These are phyloP conservation scores for Sylvilagus floridanus DNA, from an alignment of 2,797 vertebrate genomes.

Conservation along the genomic window DNA sequence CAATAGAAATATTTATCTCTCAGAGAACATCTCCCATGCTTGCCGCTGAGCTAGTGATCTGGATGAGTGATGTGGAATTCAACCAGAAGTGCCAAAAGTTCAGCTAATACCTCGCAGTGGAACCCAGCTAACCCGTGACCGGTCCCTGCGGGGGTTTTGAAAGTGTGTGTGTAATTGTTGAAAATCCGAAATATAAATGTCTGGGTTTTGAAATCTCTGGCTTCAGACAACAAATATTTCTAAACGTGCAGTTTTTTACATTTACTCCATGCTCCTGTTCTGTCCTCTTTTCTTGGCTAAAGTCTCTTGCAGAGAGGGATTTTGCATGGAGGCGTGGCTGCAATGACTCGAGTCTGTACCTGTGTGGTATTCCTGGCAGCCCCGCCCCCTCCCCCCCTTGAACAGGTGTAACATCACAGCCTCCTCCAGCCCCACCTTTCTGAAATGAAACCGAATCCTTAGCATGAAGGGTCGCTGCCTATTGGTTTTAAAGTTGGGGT, in stretches of 20 bases:
- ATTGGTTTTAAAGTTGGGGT: neutral
- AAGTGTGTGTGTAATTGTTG: neutral
- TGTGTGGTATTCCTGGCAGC: neutral
- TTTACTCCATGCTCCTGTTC: neutral
- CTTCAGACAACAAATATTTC: neutral
- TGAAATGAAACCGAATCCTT: too few species aligned
- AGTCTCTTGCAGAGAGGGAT: neutral
- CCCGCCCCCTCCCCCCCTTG: neutral
- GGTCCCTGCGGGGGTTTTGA: slow-evolving; percentile 62
- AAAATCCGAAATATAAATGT: slow-evolving; percentile 34
- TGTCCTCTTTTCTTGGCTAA: neutral
- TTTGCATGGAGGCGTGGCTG: neutral
- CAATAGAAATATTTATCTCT: slow-evolving; percentile 61
- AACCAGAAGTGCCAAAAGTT: neutral
- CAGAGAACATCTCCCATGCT: neutral
- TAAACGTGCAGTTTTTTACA: neutral
- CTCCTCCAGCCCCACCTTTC: neutral
- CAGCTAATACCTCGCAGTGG: neutral
- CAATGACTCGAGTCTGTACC: neutral
- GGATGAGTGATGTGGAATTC: neutral
- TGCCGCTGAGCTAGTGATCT: neutral
- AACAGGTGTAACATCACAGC: neutral
- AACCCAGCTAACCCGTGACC: neutral
- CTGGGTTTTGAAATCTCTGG: neutral
- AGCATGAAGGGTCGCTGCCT: neutral